A percentile compares a stretch with the other conserved stretches of the same genome.
Evolutionary conservation across 2,797 vertebrate species (phyloP).

Genomic region (Paedocypris micromegethes): DNA sequence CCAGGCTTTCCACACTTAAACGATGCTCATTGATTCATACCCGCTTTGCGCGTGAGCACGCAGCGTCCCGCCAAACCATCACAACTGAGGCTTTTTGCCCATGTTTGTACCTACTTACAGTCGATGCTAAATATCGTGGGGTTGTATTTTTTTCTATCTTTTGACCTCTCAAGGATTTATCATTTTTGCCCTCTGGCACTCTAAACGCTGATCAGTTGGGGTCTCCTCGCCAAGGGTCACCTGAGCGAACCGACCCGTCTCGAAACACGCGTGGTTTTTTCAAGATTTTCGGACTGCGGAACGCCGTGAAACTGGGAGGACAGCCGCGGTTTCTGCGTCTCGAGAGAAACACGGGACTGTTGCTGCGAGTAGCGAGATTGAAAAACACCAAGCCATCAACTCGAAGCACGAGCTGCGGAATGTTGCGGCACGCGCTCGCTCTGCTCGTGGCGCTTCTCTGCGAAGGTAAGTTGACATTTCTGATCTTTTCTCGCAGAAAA

Average conservation of each 20-base stretch:
- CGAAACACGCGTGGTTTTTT: constrained; percentile 21
- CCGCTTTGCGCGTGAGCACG: constrained; percentile 41
- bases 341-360: constrained; percentile 20
- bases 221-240: constrained; percentile 35
- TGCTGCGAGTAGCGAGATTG: constrained; percentile 54
- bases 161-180: constrained; percentile 45
- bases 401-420: constrained; percentile 68
- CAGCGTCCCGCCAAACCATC: constrained; percentile 17
- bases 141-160: constrained; percentile 46
- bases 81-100: neutral
- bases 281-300: constrained; percentile 37
- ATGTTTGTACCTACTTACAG: constrained; percentile 12
- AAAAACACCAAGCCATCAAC: constrained; percentile 56
- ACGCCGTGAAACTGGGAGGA: constrained; percentile 45
- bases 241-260: constrained; percentile 30
- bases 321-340: constrained; percentile 50
- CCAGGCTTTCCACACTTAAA: constrained; percentile 54
- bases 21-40: constrained; percentile 65
- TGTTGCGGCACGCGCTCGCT: constrained; percentile 64
- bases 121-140: constrained; percentile 46
- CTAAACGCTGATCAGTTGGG: constrained; percentile 46
- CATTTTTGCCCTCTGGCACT: constrained; percentile 44
- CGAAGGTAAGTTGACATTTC: constrained; percentile 67
- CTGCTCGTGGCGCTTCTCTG: constrained; percentile 65
- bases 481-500: constrained; percentile 14